These are phyloP conservation scores for Gonioctena quinquepunctata DNA, from an alignment of 1,140 invertebrate genomes.

Conservation along the genomic window DNA sequence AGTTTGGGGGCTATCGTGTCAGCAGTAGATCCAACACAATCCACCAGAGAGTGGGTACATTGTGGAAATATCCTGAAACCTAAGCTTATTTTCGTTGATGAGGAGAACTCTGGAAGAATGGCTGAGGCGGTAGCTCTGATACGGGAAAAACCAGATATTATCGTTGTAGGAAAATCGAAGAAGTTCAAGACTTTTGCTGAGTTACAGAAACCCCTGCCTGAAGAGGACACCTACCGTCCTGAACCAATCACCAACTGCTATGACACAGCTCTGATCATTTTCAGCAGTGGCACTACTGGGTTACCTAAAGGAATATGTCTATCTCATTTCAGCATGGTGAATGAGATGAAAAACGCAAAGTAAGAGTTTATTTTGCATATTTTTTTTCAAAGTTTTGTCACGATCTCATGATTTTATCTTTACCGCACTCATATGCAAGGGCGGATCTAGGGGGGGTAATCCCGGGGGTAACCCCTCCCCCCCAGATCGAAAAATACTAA, in stretches of 20 bases:
- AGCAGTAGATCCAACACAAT: constrained; percentile 17
- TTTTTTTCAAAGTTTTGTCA: not conserved
- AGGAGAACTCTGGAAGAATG: constrained; percentile 14
- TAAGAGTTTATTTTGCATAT: too few relatives aligned
- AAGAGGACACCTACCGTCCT: constrained; percentile 27
- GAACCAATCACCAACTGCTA: constrained; percentile 11
- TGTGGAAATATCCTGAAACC: not conserved
- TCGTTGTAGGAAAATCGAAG: constrained; percentile 25
- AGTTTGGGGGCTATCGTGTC: constrained; percentile 51
- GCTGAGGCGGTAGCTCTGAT: constrained; percentile 14
- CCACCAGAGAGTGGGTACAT: constrained; percentile 13
- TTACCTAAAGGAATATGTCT: constrained; percentile 66
- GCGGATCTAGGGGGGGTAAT: not conserved
- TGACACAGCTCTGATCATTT: constrained; percentile 55
- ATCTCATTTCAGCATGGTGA: constrained; percentile 21
- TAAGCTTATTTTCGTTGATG: constrained; percentile 27
- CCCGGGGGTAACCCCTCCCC: too few relatives aligned
- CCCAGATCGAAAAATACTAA: too few relatives aligned
- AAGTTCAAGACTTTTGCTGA: constrained; percentile 20
- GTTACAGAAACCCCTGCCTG: constrained; percentile 2
- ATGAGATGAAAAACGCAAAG: not conserved
- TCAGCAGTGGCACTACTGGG: constrained; percentile 78
- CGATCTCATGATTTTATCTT: too few relatives aligned
- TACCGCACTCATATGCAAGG: too few relatives aligned
- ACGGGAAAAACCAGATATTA: constrained; percentile 11